Conservation (phyloP, 1,140 invertebrate genomes). For the Drosophila grimshawi region DNA sequence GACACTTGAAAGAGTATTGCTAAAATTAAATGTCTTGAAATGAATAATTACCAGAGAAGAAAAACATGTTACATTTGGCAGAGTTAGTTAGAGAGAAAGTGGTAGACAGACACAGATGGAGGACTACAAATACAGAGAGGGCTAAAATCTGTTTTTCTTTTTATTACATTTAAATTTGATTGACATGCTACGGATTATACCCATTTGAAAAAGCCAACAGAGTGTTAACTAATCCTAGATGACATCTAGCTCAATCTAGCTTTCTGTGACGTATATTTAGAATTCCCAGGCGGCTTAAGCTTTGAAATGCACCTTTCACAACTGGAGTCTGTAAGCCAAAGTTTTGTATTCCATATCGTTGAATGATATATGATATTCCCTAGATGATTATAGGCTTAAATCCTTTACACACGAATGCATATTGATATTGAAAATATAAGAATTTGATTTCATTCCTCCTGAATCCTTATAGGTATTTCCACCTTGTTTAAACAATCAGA, state of each 20-base stretch:
- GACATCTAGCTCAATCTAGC: not conserved
- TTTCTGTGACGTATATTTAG: not conserved
- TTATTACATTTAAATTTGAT: too few species aligned
- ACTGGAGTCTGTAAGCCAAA: not conserved
- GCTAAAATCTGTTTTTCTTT: too few species aligned
- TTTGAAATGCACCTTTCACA: not conserved
- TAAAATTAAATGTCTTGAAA: too few species aligned
- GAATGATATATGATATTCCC: too few species aligned
- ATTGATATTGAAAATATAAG: not conserved
- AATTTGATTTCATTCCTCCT: constrained; percentile 4
- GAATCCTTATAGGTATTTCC: not conserved
- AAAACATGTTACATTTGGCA: too few species aligned
- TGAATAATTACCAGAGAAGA: too few species aligned
- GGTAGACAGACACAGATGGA: too few species aligned
- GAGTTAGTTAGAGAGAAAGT: too few species aligned
- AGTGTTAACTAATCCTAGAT: not conserved
- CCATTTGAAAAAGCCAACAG: not conserved
- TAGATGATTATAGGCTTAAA: not conserved
- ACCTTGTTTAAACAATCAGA: constrained; percentile 9
- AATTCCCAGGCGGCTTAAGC: not conserved
- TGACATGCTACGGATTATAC: not conserved
- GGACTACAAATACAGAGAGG: too few species aligned
- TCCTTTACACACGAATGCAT: not conserved
- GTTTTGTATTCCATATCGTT: not conserved
- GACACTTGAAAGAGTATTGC: too few species aligned